These are phyloP conservation scores for Psephotus haematonotus DNA, from an alignment of 2,113 vertebrate genomes.

Conservation along the genomic window DNA sequence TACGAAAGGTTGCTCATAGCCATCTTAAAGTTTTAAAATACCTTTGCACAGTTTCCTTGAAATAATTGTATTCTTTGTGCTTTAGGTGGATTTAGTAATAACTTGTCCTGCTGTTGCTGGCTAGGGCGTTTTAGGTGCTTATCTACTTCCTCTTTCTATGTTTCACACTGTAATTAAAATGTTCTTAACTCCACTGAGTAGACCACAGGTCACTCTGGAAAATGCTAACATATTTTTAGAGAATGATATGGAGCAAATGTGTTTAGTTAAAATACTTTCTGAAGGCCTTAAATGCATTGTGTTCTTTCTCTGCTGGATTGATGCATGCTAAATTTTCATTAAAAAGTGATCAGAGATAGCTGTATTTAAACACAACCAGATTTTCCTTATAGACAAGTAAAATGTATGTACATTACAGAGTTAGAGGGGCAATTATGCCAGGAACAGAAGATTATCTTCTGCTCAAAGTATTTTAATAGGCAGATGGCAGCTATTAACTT, in stretches of 20 bases:
- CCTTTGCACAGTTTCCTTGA: background rate
- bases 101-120: background rate
- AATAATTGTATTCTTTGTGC: background rate
- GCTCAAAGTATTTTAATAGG: conserved; percentile 44
- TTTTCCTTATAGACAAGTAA: background rate
- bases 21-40: background rate
- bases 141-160: background rate
- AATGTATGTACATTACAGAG: conserved; percentile 1
- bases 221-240: background rate
- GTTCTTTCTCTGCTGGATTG: background rate
- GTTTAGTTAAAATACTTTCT: background rate
- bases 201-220: background rate
- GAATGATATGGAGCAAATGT: background rate
- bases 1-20: background rate
- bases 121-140: background rate
- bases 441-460: conserved; percentile 55
- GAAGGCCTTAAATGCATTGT: background rate
- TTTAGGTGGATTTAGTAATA: background rate
- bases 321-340: background rate
- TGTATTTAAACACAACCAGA: conserved; percentile 37
- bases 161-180: background rate
- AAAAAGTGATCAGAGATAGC: background rate
- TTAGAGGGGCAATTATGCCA: conserved; percentile 30
- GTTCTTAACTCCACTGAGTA: background rate
- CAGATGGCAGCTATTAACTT: conserved; percentile 58